Evolutionary conservation across 37 sponge, comb jelly and placozoan genomes (phyloP), one percentile per base, ranked within the genome.

Genomic region (Ephydatia muelleri): DNA sequence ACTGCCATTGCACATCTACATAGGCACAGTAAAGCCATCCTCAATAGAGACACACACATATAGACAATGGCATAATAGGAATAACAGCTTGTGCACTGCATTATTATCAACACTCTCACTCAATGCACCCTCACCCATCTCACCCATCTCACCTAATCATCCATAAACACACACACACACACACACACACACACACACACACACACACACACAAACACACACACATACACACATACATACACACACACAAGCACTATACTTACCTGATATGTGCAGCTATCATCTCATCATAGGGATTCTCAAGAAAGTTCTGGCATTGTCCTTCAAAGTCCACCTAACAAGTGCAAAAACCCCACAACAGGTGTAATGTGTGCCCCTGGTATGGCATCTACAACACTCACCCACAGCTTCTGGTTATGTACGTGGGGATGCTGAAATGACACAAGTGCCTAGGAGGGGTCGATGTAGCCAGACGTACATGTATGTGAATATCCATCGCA

Each of bases 191-290:
- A 76, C 78, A 76, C 47, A 38, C 38, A 76, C 47, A 76, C 36
- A 70, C 23, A 23, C 72, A 82, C 72, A 82, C 47, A 49, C 32
- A 28, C 70, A n/a, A n/a, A n/a, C n/a, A n/a, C n/a, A n/a, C 47
- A 38, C 47, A 76, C 78, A 76, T n/a, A 88, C 89, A 75, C 76
- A 49, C 21, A 78, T 13, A 49, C 65, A 78, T 57, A 78, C 79
- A 78, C 65, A 49, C 49, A 78, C 65, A 78, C 65, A 49, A 6
- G 38, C 79, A 39, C 9, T 49, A 48, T 38, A 25, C 68, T 12
- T 80, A 93, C 92, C 79, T 83, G 21, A 95, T 65, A 33, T 95
- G 95, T 11, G 92, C 95, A 38, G 95, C 93, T 28, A 92, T 82
- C 38, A 95, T 82, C 30, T 95, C 95, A 76, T 89, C 95, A 22